These are phyloP conservation scores for Sebastiscus tertius DNA, from an alignment of 2,797 vertebrate genomes.

Conservation along the genomic window DNA sequence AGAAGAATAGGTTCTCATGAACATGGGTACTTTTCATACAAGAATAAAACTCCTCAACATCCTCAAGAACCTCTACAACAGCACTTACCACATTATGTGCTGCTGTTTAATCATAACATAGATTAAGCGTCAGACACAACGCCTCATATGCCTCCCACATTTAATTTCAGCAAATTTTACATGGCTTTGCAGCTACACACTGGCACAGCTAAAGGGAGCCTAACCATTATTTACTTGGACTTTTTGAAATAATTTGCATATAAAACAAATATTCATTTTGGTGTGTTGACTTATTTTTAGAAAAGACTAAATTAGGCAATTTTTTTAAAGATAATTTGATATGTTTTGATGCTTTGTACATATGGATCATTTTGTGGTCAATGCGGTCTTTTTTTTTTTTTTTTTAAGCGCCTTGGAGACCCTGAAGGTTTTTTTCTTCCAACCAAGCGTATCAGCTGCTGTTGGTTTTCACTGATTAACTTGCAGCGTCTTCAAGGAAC, in stretches of 20 bases:
- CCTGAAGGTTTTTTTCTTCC: background rate
- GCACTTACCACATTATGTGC: no score
- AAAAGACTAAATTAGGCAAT: background rate
- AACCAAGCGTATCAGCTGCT: background rate
- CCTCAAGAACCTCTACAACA: background rate
- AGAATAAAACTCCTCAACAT: background rate
- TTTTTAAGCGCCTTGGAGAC: background rate
- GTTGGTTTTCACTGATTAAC: constrained; percentile 20
- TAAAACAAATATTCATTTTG: background rate
- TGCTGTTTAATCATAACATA: background rate
- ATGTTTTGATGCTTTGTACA: background rate
- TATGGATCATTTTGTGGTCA: background rate
- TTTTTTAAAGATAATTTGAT: background rate
- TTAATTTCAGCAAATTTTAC: background rate
- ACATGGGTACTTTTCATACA: background rate
- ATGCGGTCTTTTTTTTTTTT: background rate
- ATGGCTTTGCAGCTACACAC: background rate
- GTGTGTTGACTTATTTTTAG: background rate
- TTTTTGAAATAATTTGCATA: background rate
- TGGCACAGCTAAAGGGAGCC: background rate
- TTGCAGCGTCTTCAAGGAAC: constrained; percentile 3
- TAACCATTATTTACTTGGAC: background rate
- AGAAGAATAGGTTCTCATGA: background rate
- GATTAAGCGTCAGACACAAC: background rate
- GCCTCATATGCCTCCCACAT: background rate